Base-by-base conservation (phyloP, 2,888 invertebrate genomes). In the Punctoribates punctum region DNA sequence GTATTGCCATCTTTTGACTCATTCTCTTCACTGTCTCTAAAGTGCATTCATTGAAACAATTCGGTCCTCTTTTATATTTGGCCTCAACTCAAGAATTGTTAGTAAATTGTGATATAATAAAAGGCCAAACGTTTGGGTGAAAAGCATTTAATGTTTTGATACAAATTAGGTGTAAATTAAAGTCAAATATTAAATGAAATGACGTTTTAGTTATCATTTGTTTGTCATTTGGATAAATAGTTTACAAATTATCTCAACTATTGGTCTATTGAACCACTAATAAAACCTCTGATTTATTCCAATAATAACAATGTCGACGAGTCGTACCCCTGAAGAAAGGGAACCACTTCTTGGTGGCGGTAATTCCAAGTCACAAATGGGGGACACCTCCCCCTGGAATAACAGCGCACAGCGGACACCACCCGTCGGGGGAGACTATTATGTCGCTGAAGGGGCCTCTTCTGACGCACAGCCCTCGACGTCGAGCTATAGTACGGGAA, bases 181-280 rank as follows among this genome's bases (percentile, higher is more conserved):
- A 23, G 20, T 57, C 17, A 65, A 62, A 65, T 13, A 48, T 72
- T 27, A 72, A 13, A 72, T 72, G 72, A 72, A 46, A 23, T 72
- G 72, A 72, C 72, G 72, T 48, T 72, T 72, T 72, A 72, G 25
- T 72, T 34, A 67, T 67, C 34, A 38, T 34, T 67, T 67, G 65
- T 42, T 38, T 60, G 38, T 67, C 65, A 67, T 38, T 62, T 62
- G 17, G 17, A 20, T 60, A 13, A 60, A 60, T 60, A 20, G 9
- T 17, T 5, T 11, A n/a, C 42, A 70, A 46, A 70, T 34, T 29
- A n/a, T 46, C 15, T 15, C 38, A 4, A 0, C 15, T 6, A 25
- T 38, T 48, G 20, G 20, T 27, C 11, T 11, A 48, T 48, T 27
- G 9, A 46, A 42, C 46, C 25, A 72, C 25, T 72, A 1, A 48